Conservation (phyloP, 2,797 vertebrate genomes). For the Sus cebifrons region DNA sequence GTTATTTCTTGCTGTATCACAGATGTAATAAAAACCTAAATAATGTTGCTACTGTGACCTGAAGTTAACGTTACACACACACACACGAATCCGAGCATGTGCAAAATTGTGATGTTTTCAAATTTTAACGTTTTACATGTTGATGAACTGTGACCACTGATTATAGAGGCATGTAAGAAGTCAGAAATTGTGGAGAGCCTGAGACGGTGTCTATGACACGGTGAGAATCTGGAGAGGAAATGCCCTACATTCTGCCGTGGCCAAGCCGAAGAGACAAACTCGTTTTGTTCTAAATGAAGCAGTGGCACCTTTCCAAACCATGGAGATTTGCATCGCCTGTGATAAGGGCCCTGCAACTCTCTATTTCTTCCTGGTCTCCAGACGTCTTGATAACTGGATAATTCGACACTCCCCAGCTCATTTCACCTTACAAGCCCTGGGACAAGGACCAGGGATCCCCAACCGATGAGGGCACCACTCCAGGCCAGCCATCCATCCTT, state of each 20-base stretch:
- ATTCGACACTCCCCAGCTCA: rapidly evolving
- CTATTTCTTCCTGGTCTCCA: neutral
- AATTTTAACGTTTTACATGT: neutral
- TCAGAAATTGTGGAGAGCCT: rapidly evolving
- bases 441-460: neutral
- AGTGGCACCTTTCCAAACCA: neutral
- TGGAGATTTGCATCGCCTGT: rapidly evolving
- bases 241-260: neutral
- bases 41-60: neutral
- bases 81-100: neutral
- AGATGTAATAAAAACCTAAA: neutral
- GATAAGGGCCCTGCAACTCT: neutral
- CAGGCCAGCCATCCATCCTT: neutral
- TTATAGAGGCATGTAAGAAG: rapidly evolving
- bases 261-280: neutral
- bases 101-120: no score
- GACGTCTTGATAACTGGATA: neutral
- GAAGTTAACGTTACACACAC: neutral
- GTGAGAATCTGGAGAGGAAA: neutral
- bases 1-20: neutral
- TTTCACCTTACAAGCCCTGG: neutral
- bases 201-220: neutral
- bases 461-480: rapidly evolving
- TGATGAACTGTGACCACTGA: rapidly evolving
- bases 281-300: neutral